A percentile compares a stretch with the other conserved stretches of the same genome.
Evolutionary conservation across 2,888 invertebrate species (phyloP).

Genomic region (Petrophora chlorosata): DNA sequence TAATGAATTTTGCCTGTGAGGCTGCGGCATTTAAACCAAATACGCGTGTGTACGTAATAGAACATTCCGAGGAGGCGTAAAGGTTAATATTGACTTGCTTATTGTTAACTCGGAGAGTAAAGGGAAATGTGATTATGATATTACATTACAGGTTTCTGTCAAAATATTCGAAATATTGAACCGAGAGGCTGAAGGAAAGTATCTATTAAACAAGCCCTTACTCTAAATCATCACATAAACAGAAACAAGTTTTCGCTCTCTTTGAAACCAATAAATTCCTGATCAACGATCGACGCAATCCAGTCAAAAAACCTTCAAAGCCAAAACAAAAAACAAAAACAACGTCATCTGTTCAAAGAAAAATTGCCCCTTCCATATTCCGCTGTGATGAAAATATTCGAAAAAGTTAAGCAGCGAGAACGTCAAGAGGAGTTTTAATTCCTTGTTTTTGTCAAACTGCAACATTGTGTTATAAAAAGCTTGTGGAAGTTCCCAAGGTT

Average conservation of each 20-base stretch:
- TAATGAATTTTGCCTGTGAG: constrained; percentile 43
- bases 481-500: constrained; percentile 57
- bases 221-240: no score
- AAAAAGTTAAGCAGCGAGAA: constrained; percentile 42
- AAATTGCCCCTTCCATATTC: constrained; percentile 35
- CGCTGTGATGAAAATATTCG: constrained; percentile 35
- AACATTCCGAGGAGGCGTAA: constrained; percentile 37
- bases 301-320: constrained; percentile 19
- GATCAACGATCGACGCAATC: constrained; percentile 26
- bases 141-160: no score
- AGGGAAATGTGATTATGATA: background rate
- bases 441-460: constrained; percentile 56
- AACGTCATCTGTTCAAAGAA: constrained; percentile 32
- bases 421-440: constrained; percentile 46
- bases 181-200: no score
- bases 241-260: background rate
- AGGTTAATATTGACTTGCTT: constrained; percentile 40
- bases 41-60: constrained; percentile 41
- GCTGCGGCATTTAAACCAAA: constrained; percentile 47
- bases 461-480: constrained; percentile 58
- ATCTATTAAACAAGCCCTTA: no score
- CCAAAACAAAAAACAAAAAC: constrained; percentile 26
- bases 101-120: constrained; percentile 37
- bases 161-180: no score
- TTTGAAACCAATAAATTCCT: background rate